A percentile compares a stretch with the other conserved stretches of the same genome.
These are phyloP conservation scores for Orycteropus afer DNA, from an alignment of 2,113 vertebrate genomes.

Conservation along the genomic window DNA sequence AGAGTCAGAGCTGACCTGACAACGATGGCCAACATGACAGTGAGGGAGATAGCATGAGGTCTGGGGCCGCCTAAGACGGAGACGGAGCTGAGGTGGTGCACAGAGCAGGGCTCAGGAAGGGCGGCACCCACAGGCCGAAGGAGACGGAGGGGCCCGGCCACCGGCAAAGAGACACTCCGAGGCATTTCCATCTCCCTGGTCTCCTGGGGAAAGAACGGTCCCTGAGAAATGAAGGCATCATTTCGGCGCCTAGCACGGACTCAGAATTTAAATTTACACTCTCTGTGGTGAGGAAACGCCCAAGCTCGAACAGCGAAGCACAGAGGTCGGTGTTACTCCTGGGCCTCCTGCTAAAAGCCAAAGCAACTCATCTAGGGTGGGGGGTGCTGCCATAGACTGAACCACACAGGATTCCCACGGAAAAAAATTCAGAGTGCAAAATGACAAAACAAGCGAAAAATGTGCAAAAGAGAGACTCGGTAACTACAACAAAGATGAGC, in stretches of 20 bases:
- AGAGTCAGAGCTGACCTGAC: background rate
- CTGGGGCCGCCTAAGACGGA: fast-evolving
- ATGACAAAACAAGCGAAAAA: background rate
- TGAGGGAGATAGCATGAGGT: fast-evolving
- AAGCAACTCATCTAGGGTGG: background rate
- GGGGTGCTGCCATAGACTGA: fast-evolving
- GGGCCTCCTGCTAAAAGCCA: background rate
- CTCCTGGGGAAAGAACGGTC: background rate
- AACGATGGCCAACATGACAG: background rate
- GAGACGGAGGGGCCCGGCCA: background rate
- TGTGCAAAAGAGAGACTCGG: fast-evolving
- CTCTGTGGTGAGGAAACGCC: background rate
- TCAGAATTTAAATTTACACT: background rate
- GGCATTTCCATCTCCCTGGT: background rate
- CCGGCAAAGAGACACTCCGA: background rate
- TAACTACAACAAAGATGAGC: fast-evolving
- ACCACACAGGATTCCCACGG: fast-evolving
- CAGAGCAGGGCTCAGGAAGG: background rate
- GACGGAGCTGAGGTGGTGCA: background rate
- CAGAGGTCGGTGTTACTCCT: background rate
- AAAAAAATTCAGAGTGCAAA: fast-evolving
- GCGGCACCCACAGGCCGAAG: fast-evolving
- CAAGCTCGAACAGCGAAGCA: fast-evolving
- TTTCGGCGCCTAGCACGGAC: fast-evolving
- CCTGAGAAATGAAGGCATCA: background rate